Evolutionary conservation across 2,888 invertebrate genomes (phyloP).

Genomic region (Acanthococcus lagerstroemiae): DNA sequence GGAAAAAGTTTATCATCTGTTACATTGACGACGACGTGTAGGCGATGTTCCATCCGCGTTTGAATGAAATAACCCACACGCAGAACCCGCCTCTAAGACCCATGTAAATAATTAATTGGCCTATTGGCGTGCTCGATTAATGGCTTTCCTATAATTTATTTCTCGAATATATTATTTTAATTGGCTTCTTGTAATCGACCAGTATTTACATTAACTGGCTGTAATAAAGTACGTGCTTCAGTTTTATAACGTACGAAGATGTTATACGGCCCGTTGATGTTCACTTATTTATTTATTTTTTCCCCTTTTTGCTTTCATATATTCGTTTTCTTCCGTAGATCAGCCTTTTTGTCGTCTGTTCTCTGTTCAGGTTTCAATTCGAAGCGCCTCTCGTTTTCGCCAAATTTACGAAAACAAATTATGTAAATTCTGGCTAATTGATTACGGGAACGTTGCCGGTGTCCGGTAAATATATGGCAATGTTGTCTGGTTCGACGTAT

Average conservation of each 20-base stretch:
- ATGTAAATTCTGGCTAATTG: too few species aligned
- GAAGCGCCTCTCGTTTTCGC: too few species aligned
- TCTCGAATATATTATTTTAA: conserved; percentile 23
- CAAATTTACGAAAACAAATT: too few species aligned
- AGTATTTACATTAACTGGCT: conserved; percentile 7
- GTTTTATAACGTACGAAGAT: conserved; percentile 12
- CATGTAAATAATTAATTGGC: conserved; percentile 25
- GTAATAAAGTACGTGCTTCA: conserved; percentile 12
- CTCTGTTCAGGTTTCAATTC: too few species aligned
- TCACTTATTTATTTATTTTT: conserved; percentile 19
- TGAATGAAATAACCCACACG: conserved; percentile 29
- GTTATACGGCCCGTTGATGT: background rate
- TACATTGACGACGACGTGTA: conserved; percentile 7
- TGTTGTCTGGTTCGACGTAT: too few species aligned
- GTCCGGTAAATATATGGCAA: too few species aligned
- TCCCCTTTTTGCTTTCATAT: background rate
- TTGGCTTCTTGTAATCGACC: conserved; percentile 26
- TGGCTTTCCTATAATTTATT: conserved; percentile 26
- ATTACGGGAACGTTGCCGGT: too few species aligned
- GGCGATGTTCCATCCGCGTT: conserved; percentile 20
- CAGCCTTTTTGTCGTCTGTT: conserved; percentile 10
- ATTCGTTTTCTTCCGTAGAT: background rate
- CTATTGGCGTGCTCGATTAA: conserved; percentile 27
- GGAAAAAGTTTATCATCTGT: background rate
- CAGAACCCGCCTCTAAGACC: conserved; percentile 10